Evolutionary conservation across 2,113 vertebrate species (phyloP).

Genomic region (Melanotaenia duboulayi): DNA sequence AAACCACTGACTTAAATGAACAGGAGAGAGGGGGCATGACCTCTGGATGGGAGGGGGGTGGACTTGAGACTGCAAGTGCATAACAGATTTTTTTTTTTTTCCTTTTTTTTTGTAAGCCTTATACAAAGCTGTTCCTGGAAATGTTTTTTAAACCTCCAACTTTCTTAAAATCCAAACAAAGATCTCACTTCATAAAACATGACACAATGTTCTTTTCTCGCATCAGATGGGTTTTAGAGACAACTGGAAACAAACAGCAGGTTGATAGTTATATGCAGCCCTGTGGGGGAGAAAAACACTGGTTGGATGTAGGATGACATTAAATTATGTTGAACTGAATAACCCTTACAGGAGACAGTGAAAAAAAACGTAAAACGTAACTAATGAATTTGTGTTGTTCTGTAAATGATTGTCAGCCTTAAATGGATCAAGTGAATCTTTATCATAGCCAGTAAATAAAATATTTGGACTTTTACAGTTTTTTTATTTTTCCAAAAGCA

Average conservation of each 20-base stretch:
- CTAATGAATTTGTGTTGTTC: not conserved
- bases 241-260: not conserved
- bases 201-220: constrained; percentile 21
- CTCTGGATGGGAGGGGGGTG: constrained; percentile 32
- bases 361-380: constrained; percentile 21
- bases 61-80: constrained; percentile 26
- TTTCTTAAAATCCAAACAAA: constrained; percentile 25
- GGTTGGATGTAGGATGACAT: constrained; percentile 9
- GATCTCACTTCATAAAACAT: constrained; percentile 6
- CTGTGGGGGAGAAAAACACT: constrained; percentile 7
- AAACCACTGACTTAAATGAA: constrained; percentile 66
- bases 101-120: not conserved
- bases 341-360: constrained; percentile 9
- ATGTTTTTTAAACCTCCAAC: constrained; percentile 26
- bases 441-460: too few species aligned
- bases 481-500: too few species aligned
- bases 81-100: constrained; percentile 2
- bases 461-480: too few species aligned
- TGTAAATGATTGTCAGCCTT: too few species aligned
- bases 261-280: constrained; percentile 17
- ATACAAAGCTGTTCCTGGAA: constrained; percentile 23
- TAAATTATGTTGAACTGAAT: constrained; percentile 16
- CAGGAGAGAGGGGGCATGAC: constrained; percentile 55
- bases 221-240: constrained; percentile 25
- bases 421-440: too few species aligned